phyloP scores from a whole-genome alignment of 2,113 vertebrate species.

The Crotalus horridus region DNA sequence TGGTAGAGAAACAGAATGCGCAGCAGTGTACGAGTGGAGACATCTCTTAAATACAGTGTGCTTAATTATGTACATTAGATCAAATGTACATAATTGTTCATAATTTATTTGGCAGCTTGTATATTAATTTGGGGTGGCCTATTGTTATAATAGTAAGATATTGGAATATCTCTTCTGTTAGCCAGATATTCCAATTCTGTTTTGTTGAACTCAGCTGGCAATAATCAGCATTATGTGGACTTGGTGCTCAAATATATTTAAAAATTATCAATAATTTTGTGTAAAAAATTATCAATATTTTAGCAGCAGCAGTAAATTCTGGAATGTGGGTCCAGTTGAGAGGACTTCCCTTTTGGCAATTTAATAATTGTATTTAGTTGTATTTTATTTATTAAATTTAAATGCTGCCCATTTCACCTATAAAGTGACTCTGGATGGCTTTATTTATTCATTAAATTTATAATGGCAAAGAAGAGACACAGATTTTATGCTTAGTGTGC shows the following conservation, averaged over 20 bases:
- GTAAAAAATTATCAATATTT: not conserved
- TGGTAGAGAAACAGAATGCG: not conserved
- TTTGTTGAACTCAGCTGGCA: not conserved
- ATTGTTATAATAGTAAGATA: no score
- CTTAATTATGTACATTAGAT: not conserved
- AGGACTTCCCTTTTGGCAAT: not conserved
- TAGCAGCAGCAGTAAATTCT: not conserved
- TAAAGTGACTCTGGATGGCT: not conserved
- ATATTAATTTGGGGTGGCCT: not conserved
- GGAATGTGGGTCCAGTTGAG: not conserved
- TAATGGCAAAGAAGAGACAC: not conserved
- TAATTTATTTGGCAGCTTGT: not conserved
- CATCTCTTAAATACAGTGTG: not conserved
- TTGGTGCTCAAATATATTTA: not conserved
- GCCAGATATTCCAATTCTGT: not conserved
- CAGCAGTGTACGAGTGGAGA: not conserved
- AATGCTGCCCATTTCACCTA: not conserved
- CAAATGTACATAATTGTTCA: not conserved
- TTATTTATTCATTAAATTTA: not conserved
- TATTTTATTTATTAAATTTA: not conserved
- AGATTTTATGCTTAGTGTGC: not conserved
- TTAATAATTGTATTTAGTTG: not conserved
- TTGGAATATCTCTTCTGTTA: not conserved
- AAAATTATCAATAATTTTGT: not conserved
- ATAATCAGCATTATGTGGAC: not conserved